Evolutionary conservation across 2,113 vertebrate species (phyloP).

Genomic region (Tyrannus savana): DNA sequence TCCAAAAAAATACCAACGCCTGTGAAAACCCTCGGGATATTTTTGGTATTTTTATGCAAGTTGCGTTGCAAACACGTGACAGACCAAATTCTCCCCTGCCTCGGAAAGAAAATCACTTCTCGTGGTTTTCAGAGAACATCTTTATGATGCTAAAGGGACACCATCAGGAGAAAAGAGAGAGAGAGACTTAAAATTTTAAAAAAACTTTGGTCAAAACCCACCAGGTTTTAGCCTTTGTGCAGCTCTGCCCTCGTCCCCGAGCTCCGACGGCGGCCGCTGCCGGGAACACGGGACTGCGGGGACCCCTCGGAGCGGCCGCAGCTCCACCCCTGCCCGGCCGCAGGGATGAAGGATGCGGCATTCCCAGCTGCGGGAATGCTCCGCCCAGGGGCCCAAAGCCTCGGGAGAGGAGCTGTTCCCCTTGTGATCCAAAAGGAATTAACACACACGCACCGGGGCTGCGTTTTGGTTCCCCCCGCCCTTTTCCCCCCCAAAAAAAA

Average conservation of each 20-base stretch:
- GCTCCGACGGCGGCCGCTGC: background rate
- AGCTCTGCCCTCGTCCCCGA: background rate
- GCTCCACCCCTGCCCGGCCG: background rate
- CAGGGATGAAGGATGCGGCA: background rate
- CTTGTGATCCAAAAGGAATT: background rate
- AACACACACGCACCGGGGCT: background rate
- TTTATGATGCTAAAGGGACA: conserved; percentile 66
- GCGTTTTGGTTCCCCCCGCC: background rate
- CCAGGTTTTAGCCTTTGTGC: background rate
- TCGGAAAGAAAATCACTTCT: conserved; percentile 57
- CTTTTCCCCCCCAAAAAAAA: too few relatives aligned
- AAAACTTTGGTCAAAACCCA: background rate
- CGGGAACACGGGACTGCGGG: background rate
- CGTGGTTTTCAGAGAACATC: conserved; percentile 66
- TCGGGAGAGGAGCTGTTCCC: background rate
- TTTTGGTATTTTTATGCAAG: conserved; percentile 74
- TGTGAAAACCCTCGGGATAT: conserved; percentile 61
- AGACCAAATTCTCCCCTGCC: conserved; percentile 63
- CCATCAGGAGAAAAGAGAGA: conserved; percentile 52
- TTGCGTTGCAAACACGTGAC: conserved; percentile 69
- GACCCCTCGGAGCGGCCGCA: accelerated
- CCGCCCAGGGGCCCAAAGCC: background rate
- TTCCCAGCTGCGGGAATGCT: background rate
- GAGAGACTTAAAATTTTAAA: background rate
- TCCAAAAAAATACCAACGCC: conserved; percentile 67